Base-by-base conservation (phyloP, 2,113 vertebrate genomes). In the Gymnogyps californianus region DNA sequence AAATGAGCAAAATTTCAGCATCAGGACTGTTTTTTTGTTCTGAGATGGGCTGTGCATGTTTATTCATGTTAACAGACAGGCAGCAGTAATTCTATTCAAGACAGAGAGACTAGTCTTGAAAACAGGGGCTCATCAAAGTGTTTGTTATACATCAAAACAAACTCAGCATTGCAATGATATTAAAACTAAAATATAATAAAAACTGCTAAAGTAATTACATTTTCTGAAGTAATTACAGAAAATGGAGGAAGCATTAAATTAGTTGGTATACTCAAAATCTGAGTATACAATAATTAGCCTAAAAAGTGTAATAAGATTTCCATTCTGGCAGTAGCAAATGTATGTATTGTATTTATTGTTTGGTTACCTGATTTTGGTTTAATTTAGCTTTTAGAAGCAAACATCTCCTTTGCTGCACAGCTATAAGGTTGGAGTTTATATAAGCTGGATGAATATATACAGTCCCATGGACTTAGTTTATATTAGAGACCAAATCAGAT, bases 11-110 rank as follows among this genome's bases (percentile, higher is more conserved):
- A 69, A 49, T 83, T 76, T 89, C 91, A 93, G 40, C 70, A 80
- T 72, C 28, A 46, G 70, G 54, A 51, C 49, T 76, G 2, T 5
- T 59, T 90, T 87, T 78, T 54, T 80, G 18, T 90, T 96, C 75
- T 85, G 52, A 91, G 64, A 87, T 52, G 49, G 57, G 38, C 49
- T 94, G 44, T 76, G 52, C 38, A 69, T 93, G n/a, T 94, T 94
- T 93, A 85, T 93, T 95, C 77, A 76, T 90, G 83, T 79, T 65
- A 93, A 66, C 70, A 96, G 81, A 87, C 57, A 95, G 74, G 72
- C 55, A 91, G 55, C 59, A 84, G 61, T 69, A 89, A 95, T 93
- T 96, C 61, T 13, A 71, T 80, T 87, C 83, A 87, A 92, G 93
- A 78, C 52, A 82, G 47, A 75, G 19, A 87, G 29, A 77, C 52